Conservation (phyloP, 1,140 invertebrate species). For the Leptopilina boulardi region DNA sequence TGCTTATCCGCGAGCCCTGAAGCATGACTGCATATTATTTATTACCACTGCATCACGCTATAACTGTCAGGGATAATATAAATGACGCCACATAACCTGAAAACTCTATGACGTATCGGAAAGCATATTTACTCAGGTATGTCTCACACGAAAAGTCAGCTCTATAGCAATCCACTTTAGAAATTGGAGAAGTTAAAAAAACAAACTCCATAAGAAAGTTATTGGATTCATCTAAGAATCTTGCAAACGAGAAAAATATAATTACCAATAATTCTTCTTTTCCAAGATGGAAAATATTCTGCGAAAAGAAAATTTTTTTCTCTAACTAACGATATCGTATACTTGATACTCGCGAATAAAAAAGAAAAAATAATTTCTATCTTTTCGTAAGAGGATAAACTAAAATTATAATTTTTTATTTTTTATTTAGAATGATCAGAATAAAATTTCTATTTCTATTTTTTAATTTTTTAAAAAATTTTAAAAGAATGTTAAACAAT, state of each 20-base stretch:
- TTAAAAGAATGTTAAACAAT: no score
- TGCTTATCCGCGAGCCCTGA: slow-evolving; percentile 41
- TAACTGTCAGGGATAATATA: slow-evolving; percentile 58
- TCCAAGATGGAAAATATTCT: not conserved
- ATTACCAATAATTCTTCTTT: slow-evolving; percentile 28
- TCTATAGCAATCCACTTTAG: slow-evolving; percentile 8
- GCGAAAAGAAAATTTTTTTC: not conserved
- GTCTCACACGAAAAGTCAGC: slow-evolving; percentile 47
- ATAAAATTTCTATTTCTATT: no score
- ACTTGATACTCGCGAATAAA: not conserved
- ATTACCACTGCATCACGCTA: slow-evolving; percentile 49
- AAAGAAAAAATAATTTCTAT: not conserved
- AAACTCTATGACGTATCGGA: slow-evolving; percentile 61
- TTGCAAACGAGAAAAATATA: not conserved
- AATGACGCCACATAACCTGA: slow-evolving; percentile 54
- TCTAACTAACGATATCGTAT: not conserved
- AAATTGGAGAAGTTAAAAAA: not conserved
- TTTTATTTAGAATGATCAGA: no score
- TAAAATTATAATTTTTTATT: not conserved
- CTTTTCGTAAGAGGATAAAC: not conserved
- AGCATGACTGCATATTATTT: slow-evolving; percentile 56
- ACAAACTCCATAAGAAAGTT: slow-evolving; percentile 16
- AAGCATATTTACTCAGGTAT: slow-evolving; percentile 64
- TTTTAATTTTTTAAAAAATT: no score
- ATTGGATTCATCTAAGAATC: slow-evolving; percentile 23